Evolutionary conservation across 2,888 invertebrate species (phyloP), one percentile per base, ranked within the genome.

Genomic region (Hemithea aestivaria): DNA sequence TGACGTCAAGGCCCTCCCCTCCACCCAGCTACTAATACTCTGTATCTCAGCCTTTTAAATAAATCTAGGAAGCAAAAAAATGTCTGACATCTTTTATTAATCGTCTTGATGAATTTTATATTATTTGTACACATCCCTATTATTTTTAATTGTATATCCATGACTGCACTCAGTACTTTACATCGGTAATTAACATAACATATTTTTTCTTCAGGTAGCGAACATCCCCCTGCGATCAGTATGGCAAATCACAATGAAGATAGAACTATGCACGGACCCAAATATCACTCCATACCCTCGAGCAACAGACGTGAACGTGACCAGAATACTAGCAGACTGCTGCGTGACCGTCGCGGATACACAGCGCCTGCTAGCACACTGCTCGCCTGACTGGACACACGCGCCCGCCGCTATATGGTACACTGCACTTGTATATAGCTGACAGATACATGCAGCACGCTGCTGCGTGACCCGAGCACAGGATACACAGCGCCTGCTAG

Each of bases 171-270:
- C n/a, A n/a, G n/a, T n/a, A n/a, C n/a, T n/a, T n/a, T n/a, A n/a
- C n/a, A n/a, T n/a, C n/a, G n/a, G n/a, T n/a, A n/a, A n/a, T n/a
- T n/a, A n/a, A n/a, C n/a, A n/a, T n/a, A n/a, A n/a, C n/a, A n/a
- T n/a, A n/a, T n/a, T n/a, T n/a, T n/a, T n/a, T n/a, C 16, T 1
- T 7, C 52, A 84, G 84, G 84, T 84, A 35, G 85, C 81, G 11
- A 84, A 82, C 56, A 53, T 79, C 8, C 66, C 72, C 0, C 66
- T 80, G 1, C 78, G 80, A 1, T 66, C 73, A 0, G 79, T 84
- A 8, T 84, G 81, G 82, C 76, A 81, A 52, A 73, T 84, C 48
- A 46, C 51, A 1, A 51, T 82, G 60, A 58, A 48, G 7, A 29
- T 83, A 7, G 68, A 68, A 50, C 41, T 80, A 45, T 59, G 56